These are phyloP conservation scores for Calvadosia cruxmelitensis DNA, from an alignment of 30 jellyfish, hydroid and myxozoan species.

Conservation along the genomic window DNA sequence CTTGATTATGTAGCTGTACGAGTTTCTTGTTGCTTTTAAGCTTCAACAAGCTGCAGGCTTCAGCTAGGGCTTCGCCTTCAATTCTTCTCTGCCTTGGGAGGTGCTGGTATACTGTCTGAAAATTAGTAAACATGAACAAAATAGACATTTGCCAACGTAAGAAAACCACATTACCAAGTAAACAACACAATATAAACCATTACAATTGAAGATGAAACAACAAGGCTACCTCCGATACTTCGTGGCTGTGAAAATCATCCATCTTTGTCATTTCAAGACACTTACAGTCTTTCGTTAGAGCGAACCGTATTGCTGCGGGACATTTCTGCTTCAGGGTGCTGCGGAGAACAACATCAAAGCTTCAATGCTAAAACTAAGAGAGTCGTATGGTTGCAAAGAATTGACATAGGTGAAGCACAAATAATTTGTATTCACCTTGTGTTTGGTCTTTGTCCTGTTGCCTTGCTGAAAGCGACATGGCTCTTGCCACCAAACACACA, in stretches of 20 bases:
- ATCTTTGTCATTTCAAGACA: constrained; percentile 13
- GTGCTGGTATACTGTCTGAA: constrained; percentile 6
- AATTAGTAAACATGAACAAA: too few species aligned
- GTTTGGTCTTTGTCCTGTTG: constrained; percentile 7
- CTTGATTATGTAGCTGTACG: constrained; percentile 17
- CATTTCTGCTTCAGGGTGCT: constrained; percentile 19
- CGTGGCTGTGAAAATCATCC: constrained; percentile 10
- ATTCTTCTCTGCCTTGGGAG: constrained; percentile 30
- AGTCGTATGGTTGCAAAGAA: too few species aligned
- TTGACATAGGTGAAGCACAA: neutral
- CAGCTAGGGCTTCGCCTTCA: constrained; percentile 1
- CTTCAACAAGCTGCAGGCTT: constrained; percentile 8
- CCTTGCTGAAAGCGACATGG: neutral
- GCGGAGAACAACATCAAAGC: neutral
- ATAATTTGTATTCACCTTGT: neutral
- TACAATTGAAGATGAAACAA: too few species aligned
- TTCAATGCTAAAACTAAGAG: too few species aligned
- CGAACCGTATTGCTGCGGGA: constrained; percentile 14
- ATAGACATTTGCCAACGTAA: too few species aligned
- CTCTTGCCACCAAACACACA: constrained; percentile 34
- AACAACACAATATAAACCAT: too few species aligned
- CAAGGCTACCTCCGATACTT: constrained; percentile 1
- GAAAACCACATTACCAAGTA: too few species aligned
- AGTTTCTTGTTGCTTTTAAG: constrained; percentile 25
- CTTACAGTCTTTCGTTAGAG: constrained; percentile 13